These are phyloP conservation scores for Ips typographus DNA, from an alignment of 1,140 invertebrate genomes.

Conservation along the genomic window DNA sequence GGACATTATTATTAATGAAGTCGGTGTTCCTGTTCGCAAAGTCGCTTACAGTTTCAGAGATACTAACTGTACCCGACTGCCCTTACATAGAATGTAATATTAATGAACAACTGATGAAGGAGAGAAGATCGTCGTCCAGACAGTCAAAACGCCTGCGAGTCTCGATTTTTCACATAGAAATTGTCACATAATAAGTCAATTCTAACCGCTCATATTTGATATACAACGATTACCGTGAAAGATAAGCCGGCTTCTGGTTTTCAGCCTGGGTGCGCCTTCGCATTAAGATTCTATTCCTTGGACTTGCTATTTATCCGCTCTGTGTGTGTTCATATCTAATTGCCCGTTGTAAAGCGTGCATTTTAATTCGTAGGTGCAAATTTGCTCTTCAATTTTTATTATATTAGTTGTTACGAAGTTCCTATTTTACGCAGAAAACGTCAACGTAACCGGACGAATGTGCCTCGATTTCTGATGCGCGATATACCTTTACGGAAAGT, in stretches of 20 bases:
- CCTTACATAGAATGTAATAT: too few relatives aligned
- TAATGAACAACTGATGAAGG: too few relatives aligned
- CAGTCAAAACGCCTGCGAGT: slow-evolving; percentile 7
- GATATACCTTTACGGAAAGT: slow-evolving; percentile 34
- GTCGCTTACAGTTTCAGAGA: too few relatives aligned
- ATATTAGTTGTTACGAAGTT: too few relatives aligned
- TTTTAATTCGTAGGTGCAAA: background rate
- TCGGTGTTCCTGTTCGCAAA: too few relatives aligned
- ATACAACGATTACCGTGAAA: slow-evolving; percentile 12
- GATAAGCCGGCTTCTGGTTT: slow-evolving; percentile 14
- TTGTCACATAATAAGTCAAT: slow-evolving; percentile 20
- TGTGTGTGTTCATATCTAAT: slow-evolving; percentile 9
- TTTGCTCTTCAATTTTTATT: too few relatives aligned
- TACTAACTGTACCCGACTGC: too few relatives aligned
- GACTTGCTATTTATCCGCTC: background rate
- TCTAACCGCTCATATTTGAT: slow-evolving; percentile 15
- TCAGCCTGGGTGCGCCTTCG: slow-evolving; percentile 13
- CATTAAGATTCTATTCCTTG: slow-evolving; percentile 16
- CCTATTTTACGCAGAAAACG: too few relatives aligned
- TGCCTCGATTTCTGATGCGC: slow-evolving; percentile 27
- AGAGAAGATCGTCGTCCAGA: background rate
- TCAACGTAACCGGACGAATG: too few relatives aligned
- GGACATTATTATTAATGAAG: too few relatives aligned
- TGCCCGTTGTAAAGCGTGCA: slow-evolving; percentile 2
- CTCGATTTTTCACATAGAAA: slow-evolving; percentile 11